These are phyloP conservation scores for Dicroscelio sp. DNA, from an alignment of 2,888 invertebrate species.

Conservation along the genomic window DNA sequence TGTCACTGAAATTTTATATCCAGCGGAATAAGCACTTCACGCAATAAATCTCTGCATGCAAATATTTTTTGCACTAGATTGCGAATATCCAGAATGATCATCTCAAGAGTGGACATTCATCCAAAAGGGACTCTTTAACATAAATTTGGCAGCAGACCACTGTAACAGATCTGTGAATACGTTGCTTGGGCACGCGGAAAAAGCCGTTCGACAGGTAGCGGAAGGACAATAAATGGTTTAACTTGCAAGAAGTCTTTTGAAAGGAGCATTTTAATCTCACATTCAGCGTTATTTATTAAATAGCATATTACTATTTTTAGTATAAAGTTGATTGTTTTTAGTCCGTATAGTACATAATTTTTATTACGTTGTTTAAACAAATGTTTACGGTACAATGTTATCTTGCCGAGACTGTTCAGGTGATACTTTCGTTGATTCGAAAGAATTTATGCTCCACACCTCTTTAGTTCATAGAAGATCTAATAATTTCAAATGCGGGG, in stretches of 20 bases:
- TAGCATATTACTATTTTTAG: not conserved
- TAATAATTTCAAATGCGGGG: not conserved
- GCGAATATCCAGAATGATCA: not conserved
- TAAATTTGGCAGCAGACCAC: slow-evolving; percentile 44
- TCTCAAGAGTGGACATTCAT: slow-evolving; percentile 46
- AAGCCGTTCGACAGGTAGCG: not conserved
- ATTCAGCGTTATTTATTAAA: not conserved
- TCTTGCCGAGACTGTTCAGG: not conserved
- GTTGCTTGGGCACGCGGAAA: slow-evolving; percentile 36
- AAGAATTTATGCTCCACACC: not conserved
- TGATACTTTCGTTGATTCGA: not conserved
- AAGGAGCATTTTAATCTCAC: not conserved
- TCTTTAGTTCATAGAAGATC: not conserved
- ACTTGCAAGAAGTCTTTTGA: not conserved
- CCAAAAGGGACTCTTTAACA: slow-evolving; percentile 60
- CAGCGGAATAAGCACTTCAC: slow-evolving; percentile 60
- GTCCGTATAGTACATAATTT: not conserved
- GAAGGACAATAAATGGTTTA: not conserved
- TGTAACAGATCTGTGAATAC: slow-evolving; percentile 41
- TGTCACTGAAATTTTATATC: slow-evolving; percentile 62
- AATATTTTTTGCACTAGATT: slow-evolving; percentile 44
- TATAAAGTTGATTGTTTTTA: not conserved
- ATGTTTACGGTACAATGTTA: not conserved
- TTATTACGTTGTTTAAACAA: not conserved
- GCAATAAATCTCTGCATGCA: slow-evolving; percentile 50